phyloP scores from a whole-genome alignment of 2,797 vertebrate genomes.

The Myotis myotis region DNA sequence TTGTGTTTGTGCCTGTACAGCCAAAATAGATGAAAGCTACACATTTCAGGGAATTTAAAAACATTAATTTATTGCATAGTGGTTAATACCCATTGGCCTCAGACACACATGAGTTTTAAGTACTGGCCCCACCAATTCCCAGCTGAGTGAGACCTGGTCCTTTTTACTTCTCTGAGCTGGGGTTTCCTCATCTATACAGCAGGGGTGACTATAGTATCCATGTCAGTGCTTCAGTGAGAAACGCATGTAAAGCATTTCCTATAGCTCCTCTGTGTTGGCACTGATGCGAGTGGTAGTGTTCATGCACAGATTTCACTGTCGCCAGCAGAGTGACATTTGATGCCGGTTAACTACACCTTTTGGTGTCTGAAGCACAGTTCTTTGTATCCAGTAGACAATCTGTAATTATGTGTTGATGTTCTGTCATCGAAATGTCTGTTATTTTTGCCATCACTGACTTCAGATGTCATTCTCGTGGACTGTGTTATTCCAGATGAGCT shows the following conservation, averaged over 20 bases:
- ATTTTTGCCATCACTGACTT: constrained; percentile 38
- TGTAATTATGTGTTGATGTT: constrained; percentile 50
- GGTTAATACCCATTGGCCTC: background rate
- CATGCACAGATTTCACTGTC: background rate
- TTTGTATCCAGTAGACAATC: constrained; percentile 46
- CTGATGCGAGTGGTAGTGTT: background rate
- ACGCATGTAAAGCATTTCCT: background rate
- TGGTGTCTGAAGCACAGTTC: background rate
- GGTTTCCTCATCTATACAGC: background rate
- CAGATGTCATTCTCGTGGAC: constrained; percentile 14
- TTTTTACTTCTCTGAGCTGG: background rate
- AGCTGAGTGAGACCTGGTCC: background rate
- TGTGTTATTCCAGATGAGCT: constrained; percentile 10
- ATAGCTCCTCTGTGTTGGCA: background rate
- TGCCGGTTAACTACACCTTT: background rate
- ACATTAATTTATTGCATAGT: background rate
- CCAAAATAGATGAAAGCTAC: background rate
- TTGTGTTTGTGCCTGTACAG: background rate
- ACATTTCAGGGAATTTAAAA: background rate
- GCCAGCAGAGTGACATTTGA: background rate
- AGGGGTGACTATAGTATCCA: background rate
- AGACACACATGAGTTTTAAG: background rate
- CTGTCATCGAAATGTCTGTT: constrained; percentile 56
- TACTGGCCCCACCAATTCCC: background rate
- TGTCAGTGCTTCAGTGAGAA: background rate